These are phyloP conservation scores for Rhineura floridana DNA, from an alignment of 2,113 vertebrate genomes.

Conservation along the genomic window DNA sequence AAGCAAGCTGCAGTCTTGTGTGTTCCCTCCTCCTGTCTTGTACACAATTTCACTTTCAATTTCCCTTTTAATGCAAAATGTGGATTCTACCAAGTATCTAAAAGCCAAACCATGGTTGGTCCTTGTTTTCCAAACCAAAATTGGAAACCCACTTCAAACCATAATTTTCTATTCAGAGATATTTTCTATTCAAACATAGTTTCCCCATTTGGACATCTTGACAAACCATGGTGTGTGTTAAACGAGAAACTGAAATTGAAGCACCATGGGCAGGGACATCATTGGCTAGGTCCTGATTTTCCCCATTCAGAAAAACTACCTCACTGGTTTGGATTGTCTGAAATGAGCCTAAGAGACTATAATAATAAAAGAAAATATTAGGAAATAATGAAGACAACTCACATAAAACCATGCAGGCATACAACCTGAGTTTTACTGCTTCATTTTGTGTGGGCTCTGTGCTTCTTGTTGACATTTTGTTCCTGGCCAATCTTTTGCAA, in stretches of 20 bases:
- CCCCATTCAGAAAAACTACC: not conserved
- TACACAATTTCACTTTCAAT: no score
- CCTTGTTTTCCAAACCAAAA: not conserved
- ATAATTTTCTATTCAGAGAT: not conserved
- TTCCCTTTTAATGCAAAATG: no score
- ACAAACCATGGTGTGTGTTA: not conserved
- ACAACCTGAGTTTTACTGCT: conserved; percentile 36
- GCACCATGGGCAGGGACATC: no score
- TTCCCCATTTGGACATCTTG: not conserved
- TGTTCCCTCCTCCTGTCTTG: no score
- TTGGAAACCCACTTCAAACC: not conserved
- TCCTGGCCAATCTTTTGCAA: not conserved
- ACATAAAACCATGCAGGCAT: conserved; percentile 7
- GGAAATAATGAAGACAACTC: not conserved
- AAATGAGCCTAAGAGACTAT: not conserved
- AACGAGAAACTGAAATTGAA: not conserved
- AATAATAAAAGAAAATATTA: not conserved
- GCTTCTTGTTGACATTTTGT: conserved; percentile 11
- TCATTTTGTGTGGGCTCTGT: conserved; percentile 16
- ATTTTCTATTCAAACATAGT: not conserved
- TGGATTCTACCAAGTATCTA: no score
- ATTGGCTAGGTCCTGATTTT: not conserved
- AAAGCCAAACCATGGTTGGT: not conserved
- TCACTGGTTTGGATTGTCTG: not conserved
- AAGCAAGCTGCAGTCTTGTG: not conserved